Conservation (phyloP, 2,888 invertebrate genomes). For the Mythimna loreyi region DNA sequence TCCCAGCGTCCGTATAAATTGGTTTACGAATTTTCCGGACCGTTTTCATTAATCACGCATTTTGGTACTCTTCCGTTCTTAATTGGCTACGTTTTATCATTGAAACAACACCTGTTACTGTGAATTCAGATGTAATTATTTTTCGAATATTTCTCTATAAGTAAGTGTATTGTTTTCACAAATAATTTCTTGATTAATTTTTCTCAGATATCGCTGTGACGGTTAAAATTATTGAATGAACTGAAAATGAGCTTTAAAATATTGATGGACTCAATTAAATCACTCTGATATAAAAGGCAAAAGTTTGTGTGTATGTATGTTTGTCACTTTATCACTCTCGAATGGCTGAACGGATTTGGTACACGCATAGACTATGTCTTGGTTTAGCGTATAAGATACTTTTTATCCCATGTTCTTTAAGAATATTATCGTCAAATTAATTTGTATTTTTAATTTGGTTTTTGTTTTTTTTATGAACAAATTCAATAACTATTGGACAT, state of each 20-base stretch:
- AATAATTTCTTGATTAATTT: constrained; percentile 34
- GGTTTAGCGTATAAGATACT: too few species aligned
- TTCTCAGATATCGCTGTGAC: neutral
- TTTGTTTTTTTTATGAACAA: too few species aligned
- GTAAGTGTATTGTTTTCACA: neutral
- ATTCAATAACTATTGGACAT: too few species aligned
- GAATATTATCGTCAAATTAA: too few species aligned
- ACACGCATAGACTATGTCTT: too few species aligned
- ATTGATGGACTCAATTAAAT: neutral
- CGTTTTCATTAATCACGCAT: constrained; percentile 59
- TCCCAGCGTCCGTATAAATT: constrained; percentile 33
- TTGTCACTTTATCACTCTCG: too few species aligned
- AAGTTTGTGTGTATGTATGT: too few species aligned
- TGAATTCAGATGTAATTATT: constrained; percentile 45
- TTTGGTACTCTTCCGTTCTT: constrained; percentile 43
- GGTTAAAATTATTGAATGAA: neutral
- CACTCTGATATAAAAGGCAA: too few species aligned
- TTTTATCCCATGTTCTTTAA: too few species aligned
- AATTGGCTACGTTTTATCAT: constrained; percentile 54
- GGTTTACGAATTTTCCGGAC: constrained; percentile 34
- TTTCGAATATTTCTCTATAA: constrained; percentile 31
- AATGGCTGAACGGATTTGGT: too few species aligned
- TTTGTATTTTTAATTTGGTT: too few species aligned
- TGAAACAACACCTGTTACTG: constrained; percentile 57
- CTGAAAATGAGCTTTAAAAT: constrained; percentile 10